A percentile compares a stretch with the other conserved stretches of the same genome.
Evolutionary conservation across 2,113 vertebrate genomes (phyloP).

Genomic region (Ia io): DNA sequence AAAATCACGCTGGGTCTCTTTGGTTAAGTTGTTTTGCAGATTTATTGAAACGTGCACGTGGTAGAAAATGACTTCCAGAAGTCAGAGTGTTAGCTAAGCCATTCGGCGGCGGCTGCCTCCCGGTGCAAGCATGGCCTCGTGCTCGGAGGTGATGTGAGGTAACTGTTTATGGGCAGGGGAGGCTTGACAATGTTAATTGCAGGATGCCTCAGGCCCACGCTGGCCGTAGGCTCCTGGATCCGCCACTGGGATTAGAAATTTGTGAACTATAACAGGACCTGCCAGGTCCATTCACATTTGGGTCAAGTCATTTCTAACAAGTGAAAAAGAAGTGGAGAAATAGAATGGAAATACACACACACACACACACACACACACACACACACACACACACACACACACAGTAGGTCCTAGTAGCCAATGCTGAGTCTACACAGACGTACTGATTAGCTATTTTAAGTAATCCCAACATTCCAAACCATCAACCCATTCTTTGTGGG

Average conservation of each 20-base stretch:
- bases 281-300: neutral
- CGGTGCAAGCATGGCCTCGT: constrained; percentile 52
- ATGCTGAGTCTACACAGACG: neutral
- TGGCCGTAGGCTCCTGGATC: neutral
- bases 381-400: neutral
- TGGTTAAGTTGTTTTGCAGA: constrained; percentile 78
- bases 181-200: constrained; percentile 45
- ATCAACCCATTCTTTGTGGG: neutral
- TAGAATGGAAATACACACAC: neutral
- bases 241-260: neutral
- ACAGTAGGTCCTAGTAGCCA: neutral
- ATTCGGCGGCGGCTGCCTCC: constrained; percentile 54
- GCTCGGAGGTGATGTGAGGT: constrained; percentile 71
- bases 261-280: neutral
- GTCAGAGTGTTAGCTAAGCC: constrained; percentile 62
- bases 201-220: constrained; percentile 6
- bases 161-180: constrained; percentile 50
- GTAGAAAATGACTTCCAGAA: constrained; percentile 83
- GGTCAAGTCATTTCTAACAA: constrained; percentile 9
- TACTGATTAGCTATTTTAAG: neutral
- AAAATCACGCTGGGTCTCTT: constrained; percentile 58
- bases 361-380: neutral
- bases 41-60: constrained; percentile 73
- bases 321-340: neutral
- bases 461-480: neutral